These are phyloP conservation scores for Typhlomys cinereus DNA, from an alignment of 2,113 vertebrate genomes.

Conservation along the genomic window DNA sequence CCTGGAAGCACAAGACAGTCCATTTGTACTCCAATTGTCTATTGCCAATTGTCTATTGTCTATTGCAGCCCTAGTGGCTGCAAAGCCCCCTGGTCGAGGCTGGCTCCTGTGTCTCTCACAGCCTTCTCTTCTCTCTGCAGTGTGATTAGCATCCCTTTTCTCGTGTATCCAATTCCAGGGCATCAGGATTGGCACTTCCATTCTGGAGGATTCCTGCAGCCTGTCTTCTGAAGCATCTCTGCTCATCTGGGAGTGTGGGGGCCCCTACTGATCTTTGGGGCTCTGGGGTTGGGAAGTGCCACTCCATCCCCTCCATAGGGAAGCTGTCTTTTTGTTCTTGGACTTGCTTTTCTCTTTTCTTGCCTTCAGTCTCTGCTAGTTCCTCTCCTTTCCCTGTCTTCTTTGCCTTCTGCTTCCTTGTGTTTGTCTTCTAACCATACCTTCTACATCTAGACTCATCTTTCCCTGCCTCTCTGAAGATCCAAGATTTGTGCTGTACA, in stretches of 20 bases:
- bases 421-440: not conserved
- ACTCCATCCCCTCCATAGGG: not conserved
- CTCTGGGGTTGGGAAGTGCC: not conserved
- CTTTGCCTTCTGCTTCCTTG: not conserved
- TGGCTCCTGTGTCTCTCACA: fast-evolving
- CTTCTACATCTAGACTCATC: not conserved
- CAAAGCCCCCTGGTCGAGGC: fast-evolving
- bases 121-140: not conserved
- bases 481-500: not conserved
- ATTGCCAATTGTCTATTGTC: not conserved
- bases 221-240: not conserved
- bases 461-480: not conserved
- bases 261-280: not conserved
- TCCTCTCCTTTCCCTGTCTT: not conserved
- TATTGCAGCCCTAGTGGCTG: not conserved
- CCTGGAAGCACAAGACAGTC: not conserved
- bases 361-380: not conserved
- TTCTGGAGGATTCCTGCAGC: not conserved
- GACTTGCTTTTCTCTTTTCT: not conserved
- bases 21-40: too few relatives aligned
- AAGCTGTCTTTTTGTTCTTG: not conserved
- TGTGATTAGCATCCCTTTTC: not conserved
- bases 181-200: fast-evolving
- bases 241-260: not conserved
- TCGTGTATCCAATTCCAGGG: not conserved